Evolutionary conservation across 1,140 invertebrate species (phyloP), one percentile per base, ranked within the genome.

Genomic region (Bombus terrestris): DNA sequence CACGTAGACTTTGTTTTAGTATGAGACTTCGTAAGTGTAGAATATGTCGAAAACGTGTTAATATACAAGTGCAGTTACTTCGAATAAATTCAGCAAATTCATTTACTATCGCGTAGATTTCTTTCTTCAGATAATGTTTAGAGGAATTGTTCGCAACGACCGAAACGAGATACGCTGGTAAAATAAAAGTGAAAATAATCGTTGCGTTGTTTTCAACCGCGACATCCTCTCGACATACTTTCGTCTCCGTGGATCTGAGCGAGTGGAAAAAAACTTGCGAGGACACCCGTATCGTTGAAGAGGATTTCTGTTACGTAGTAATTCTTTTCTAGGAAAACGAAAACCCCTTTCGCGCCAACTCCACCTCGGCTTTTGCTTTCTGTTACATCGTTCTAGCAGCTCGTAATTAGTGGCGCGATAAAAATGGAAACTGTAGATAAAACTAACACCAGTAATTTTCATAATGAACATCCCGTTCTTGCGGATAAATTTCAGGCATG

Each of bases 211-310:
- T 68, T 68, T 57, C 25, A 18, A 32, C 18, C 37, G 18, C 22
- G 32, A 73, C 72, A 25, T 12, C n/a, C 28, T 62, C 81, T 83
- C 64, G 73, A 76, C 72, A 75, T 37, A 41, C 32, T 75, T 66
- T 47, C 59, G 59, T 47, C 25, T 53, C 15, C 25, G 37, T 28
- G 39, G 4, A 10, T 41, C 13, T 13, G 13, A 25, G 71, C 39
- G 53, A 32, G 72, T 53, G 22, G 66, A 35, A 15, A 13, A 3
- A 43, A 79, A 37, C 62, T 69, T 2, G 28, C 43, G 28, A 62
- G 15, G 75, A 83, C 76, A 41, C 47, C 53, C 57, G 18, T 73
- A 76, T 83, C 37, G 57, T 83, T 43, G 43, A 68, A 39, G 73
- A 22, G 47, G 47, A 53, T 53, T 76, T 25, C 41, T 47, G 5